phyloP scores from a whole-genome alignment of 2,888 invertebrate genomes.

The Fragum sueziense region DNA sequence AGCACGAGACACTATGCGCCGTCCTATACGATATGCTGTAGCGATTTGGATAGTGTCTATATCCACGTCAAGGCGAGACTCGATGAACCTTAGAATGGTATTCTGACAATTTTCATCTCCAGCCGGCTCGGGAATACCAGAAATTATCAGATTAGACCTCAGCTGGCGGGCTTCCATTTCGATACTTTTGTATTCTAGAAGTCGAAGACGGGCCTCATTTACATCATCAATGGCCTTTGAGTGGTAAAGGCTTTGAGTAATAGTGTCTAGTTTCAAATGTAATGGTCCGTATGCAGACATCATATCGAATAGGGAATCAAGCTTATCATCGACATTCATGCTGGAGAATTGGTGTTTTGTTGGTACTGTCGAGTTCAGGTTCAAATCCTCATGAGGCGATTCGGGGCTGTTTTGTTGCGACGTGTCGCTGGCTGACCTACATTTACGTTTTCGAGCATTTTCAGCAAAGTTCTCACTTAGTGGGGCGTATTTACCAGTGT shows the following conservation, averaged over 20 bases:
- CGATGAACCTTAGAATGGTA: not conserved
- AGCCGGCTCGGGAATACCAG: not conserved
- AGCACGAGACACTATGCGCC: not conserved
- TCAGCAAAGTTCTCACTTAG: not conserved
- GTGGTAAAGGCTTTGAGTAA: not conserved
- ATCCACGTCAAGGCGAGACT: not conserved
- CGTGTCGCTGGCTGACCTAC: not conserved
- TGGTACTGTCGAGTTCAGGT: not conserved
- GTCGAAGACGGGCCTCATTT: slow-evolving; percentile 12
- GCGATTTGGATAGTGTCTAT: not conserved
- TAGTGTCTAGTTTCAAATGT: slow-evolving; percentile 1
- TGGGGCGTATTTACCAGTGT: slow-evolving; percentile 1
- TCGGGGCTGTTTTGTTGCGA: not conserved
- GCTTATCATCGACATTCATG: slow-evolving; percentile 1
- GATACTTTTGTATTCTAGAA: slow-evolving; percentile 16
- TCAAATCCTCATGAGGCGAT: not conserved
- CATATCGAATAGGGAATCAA: slow-evolving; percentile 9
- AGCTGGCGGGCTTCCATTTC: slow-evolving; percentile 5
- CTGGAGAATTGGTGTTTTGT: no score
- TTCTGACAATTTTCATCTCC: slow-evolving; percentile 9
- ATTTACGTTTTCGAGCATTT: not conserved
- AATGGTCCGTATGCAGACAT: not conserved
- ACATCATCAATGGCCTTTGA: slow-evolving; percentile 5
- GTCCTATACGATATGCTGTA: not conserved
- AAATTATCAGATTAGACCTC: not conserved